These are phyloP conservation scores for Sebastes wilsoni DNA, from an alignment of 2,797 vertebrate genomes.

Conservation along the genomic window DNA sequence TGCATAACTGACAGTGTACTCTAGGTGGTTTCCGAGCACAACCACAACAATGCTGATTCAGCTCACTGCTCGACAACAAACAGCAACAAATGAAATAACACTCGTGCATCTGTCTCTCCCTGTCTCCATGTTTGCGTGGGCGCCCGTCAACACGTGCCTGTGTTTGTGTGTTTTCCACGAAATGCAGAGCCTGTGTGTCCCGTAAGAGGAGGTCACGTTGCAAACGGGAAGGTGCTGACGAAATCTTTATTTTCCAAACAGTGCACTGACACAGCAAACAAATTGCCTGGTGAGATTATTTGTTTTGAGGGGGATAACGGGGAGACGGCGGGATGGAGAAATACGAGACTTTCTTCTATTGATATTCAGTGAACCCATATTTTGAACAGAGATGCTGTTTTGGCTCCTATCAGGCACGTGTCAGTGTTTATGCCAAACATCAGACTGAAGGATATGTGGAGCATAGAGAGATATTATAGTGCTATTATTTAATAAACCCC, in stretches of 20 bases:
- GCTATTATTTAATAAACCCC: neutral
- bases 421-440: conserved; percentile 29
- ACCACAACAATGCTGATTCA: conserved; percentile 39
- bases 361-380: neutral
- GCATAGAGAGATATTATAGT: neutral
- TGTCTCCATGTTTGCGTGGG: conserved; percentile 21
- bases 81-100: neutral
- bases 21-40: conserved; percentile 3
- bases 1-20: neutral
- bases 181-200: conserved; percentile 30
- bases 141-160: conserved; percentile 27
- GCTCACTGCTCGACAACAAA: conserved; percentile 16
- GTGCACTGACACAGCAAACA: conserved; percentile 30
- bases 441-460: conserved; percentile 4
- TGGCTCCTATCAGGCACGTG: conserved; percentile 13
- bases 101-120: conserved; percentile 7
- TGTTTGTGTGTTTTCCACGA: conserved; percentile 34
- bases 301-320: conserved; percentile 19
- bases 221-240: conserved; percentile 46
- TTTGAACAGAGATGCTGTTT: conserved; percentile 12
- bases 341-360: neutral
- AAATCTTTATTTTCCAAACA: conserved; percentile 58
- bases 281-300: conserved; percentile 26
- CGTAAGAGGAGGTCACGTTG: conserved; percentile 44
- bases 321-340: neutral